phyloP scores from a whole-genome alignment of 2,797 vertebrate genomes.

The Parambassis ranga region DNA sequence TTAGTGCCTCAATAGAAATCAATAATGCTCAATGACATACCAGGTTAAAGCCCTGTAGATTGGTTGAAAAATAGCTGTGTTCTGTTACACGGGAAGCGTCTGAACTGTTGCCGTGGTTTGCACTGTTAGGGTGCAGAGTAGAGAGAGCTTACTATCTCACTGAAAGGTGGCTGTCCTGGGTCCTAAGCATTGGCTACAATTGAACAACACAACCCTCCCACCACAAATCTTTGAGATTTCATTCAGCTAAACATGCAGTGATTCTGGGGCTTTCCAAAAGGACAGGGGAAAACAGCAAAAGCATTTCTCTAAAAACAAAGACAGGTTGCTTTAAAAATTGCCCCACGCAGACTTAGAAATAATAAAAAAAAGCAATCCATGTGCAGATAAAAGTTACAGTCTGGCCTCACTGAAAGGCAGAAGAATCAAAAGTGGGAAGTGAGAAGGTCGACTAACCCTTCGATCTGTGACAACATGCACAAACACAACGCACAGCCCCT shows the following conservation, averaged over 20 bases:
- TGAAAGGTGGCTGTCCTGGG: slow-evolving; percentile 62
- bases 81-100: slow-evolving; percentile 65
- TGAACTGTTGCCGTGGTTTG: slow-evolving; percentile 59
- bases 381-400: slow-evolving; percentile 72
- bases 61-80: slow-evolving; percentile 67
- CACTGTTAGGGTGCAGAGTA: slow-evolving; percentile 54
- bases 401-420: slow-evolving; percentile 61
- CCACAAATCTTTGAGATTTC: slow-evolving; percentile 74
- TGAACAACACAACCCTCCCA: slow-evolving; percentile 67
- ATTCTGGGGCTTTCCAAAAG: slow-evolving; percentile 63
- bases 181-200: slow-evolving; percentile 66
- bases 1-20: slow-evolving; percentile 79
- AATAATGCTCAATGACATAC: slow-evolving; percentile 76
- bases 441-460: slow-evolving; percentile 76
- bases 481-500: slow-evolving; percentile 77
- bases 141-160: slow-evolving; percentile 44
- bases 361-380: slow-evolving; percentile 67
- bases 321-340: slow-evolving; percentile 51
- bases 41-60: slow-evolving; percentile 77
- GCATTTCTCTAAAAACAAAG: slow-evolving; percentile 65
- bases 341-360: slow-evolving; percentile 57
- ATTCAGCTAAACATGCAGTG: slow-evolving; percentile 78
- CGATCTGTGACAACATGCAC: slow-evolving; percentile 83
- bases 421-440: slow-evolving; percentile 51
- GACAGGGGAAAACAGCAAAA: slow-evolving; percentile 55